Base-by-base conservation (phyloP, 1,140 invertebrate species). In the Drosophila ambigua region DNA sequence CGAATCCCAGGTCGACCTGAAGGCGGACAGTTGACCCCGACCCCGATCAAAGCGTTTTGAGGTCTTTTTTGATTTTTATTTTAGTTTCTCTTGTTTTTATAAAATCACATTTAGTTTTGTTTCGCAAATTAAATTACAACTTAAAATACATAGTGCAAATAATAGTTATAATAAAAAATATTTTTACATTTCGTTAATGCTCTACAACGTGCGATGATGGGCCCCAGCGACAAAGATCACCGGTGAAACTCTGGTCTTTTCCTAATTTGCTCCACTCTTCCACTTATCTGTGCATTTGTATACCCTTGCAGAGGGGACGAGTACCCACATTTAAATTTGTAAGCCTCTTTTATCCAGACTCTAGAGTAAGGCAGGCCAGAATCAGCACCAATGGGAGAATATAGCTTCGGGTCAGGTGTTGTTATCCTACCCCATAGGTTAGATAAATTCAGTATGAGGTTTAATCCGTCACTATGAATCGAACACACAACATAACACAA, bases 101-200 rank as follows among this genome's bases (percentile, higher is more conserved):
- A 68, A 77, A 77, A 77, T 77, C 73, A 77, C 73, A 77, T 69
- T 77, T 77, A 76, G 72, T 77, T 77, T 77, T 77, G 64, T 76
- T 77, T 77, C 35, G 73, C 72, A 77, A 77, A 69, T 69, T 77
- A 76, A 76, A 77, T 52, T 58, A 76, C 9, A 77, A 76, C 73
- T 76, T 77, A 77, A 75, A 76, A 61, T 76, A 57, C 31, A 76
- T 76, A 62, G 52, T 39, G 68, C 50, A 66, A 57, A 71, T 57
- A 57, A 65, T 61, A 69, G 45, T 39, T 49, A 54, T 49, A 15
- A 28, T 39, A 28, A 65, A 57, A 58, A 23, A 49, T 48, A 53
- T 72, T 46, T 2, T 20, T 61, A n/a, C 26, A 31, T 50, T 52
- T 39, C 31, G 20, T 54, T 15, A 58, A 62, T 55, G 28, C 48